Evolutionary conservation across 2,113 vertebrate species (phyloP).

Genomic region (Ursus arctos): DNA sequence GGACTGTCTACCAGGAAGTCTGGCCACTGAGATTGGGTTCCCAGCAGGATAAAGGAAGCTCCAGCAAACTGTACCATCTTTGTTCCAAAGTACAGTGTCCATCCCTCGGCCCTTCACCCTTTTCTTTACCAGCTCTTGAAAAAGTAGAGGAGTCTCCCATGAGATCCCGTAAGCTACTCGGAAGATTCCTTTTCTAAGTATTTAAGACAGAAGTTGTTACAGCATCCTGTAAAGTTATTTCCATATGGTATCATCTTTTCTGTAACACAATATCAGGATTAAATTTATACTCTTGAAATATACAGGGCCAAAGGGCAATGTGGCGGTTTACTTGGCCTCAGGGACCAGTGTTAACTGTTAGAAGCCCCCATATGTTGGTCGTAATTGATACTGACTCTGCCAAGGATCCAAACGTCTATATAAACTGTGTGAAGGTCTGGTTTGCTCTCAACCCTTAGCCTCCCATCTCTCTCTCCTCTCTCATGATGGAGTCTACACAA

Average conservation of each 20-base stretch:
- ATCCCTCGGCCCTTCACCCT: background rate
- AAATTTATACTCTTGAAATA: constrained; percentile 9
- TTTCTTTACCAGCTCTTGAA: constrained; percentile 41
- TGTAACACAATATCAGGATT: background rate
- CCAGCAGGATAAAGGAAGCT: background rate
- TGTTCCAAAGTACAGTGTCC: background rate
- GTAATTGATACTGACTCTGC: background rate
- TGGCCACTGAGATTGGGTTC: background rate
- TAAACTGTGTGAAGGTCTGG: background rate
- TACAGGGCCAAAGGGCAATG: background rate
- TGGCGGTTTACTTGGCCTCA: background rate
- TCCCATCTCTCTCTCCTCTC: background rate
- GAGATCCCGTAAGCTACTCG: background rate
- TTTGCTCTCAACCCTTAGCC: background rate
- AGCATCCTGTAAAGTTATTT: background rate
- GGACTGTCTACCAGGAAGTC: background rate
- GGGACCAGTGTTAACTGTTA: background rate
- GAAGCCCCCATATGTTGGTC: background rate
- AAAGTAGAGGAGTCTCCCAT: background rate
- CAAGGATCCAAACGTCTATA: background rate
- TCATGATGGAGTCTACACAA: background rate
- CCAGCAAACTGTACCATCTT: background rate
- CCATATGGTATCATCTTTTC: background rate
- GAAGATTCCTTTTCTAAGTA: background rate
- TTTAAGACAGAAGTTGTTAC: background rate